Evolutionary conservation across 2,113 vertebrate species (phyloP).

Genomic region (Psilopogon haemacephalus): DNA sequence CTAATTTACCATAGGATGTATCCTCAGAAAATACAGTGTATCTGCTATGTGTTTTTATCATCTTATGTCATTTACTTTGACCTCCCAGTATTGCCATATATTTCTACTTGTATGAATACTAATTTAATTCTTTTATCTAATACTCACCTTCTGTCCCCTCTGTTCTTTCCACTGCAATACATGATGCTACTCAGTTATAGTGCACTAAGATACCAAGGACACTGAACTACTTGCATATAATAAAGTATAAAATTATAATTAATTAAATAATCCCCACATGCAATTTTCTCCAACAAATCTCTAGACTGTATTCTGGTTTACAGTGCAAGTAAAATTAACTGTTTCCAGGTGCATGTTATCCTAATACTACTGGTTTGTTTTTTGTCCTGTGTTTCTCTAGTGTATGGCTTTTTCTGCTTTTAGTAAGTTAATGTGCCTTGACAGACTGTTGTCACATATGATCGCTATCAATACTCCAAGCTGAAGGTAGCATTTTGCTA

Average conservation of each 20-base stretch:
- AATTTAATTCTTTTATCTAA: not conserved
- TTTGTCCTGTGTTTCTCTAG: slow-evolving; percentile 33
- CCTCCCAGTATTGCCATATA: not conserved
- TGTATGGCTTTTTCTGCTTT: slow-evolving; percentile 40
- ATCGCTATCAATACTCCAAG: not conserved
- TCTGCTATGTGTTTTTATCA: not conserved
- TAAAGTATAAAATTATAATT: not conserved
- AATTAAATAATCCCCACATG: not conserved
- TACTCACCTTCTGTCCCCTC: not conserved
- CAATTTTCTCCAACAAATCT: not conserved
- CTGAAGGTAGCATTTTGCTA: not conserved
- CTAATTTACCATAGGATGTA: not conserved
- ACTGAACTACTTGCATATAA: not conserved
- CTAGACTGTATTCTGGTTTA: slow-evolving; percentile 60
- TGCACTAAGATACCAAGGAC: not conserved
- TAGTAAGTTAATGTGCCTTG: not conserved
- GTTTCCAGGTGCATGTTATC: slow-evolving; percentile 32
- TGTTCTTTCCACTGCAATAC: not conserved
- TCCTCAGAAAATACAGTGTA: not conserved
- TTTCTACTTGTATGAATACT: not conserved
- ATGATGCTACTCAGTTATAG: not conserved
- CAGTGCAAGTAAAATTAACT: not conserved
- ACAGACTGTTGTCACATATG: not conserved
- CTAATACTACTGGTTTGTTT: not conserved
- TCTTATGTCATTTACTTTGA: not conserved